Percentiles rank a stretch among this genome's conserved stretches.
Evolutionary conservation across 2,113 vertebrate genomes (phyloP).

Genomic region (Athene noctua): DNA sequence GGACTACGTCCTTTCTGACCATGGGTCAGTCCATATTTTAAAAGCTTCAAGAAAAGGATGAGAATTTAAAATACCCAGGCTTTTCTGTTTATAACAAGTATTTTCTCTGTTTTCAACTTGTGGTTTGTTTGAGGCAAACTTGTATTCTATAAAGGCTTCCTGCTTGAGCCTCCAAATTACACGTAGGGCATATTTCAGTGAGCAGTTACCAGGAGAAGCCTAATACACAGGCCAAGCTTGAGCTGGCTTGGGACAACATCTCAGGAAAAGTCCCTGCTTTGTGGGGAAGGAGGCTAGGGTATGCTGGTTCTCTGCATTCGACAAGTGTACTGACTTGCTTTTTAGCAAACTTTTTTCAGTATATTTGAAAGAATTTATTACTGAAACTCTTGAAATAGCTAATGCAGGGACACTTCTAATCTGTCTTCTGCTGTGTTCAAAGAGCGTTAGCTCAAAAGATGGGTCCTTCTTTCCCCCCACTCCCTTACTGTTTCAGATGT

Average conservation of each 20-base stretch:
- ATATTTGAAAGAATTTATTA: neutral
- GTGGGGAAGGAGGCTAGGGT: neutral
- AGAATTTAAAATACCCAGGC: neutral
- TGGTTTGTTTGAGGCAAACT: neutral
- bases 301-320: neutral
- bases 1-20: neutral
- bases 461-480: neutral
- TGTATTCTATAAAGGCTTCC: neutral
- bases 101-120: neutral
- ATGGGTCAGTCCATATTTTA: neutral
- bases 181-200: neutral
- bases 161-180: neutral
- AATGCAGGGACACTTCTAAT: neutral
- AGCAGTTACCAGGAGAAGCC: neutral
- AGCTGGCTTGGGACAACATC: neutral
- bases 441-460: neutral
- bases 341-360: neutral
- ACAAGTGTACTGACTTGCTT: neutral
- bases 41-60: neutral
- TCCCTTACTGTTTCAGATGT: neutral
- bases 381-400: neutral
- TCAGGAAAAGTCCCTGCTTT: neutral
- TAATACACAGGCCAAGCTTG: neutral
- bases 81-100: neutral
- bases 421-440: neutral